phyloP scores from a whole-genome alignment of 2,113 vertebrate species.

The Periophthalmodon schlosseri region DNA sequence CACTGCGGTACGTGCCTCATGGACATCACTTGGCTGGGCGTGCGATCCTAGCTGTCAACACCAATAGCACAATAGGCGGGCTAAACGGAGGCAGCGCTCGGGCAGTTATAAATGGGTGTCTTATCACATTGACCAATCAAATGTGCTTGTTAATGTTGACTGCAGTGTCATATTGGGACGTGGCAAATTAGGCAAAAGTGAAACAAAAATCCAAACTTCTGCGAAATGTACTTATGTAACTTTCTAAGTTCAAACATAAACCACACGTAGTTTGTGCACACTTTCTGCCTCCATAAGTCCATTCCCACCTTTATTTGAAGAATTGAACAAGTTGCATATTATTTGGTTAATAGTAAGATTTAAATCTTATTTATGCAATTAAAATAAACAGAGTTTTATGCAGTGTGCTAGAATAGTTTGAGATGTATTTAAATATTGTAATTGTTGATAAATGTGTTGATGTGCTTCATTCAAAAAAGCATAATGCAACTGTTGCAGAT shows the following conservation, averaged over 20 bases:
- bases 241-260: background rate
- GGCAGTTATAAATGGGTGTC: conserved; percentile 11
- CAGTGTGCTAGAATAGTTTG: too few species aligned
- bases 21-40: conserved; percentile 12
- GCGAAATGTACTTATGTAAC: conserved; percentile 23
- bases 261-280: background rate
- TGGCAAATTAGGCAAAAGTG: conserved; percentile 17
- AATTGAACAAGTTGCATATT: too few species aligned
- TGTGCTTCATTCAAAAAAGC: too few species aligned
- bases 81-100: conserved; percentile 5
- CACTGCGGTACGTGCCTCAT: conserved; percentile 31
- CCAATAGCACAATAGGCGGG: conserved; percentile 2
- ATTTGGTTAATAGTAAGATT: too few species aligned
- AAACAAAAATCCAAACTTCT: conserved; percentile 9
- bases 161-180: conserved; percentile 17
- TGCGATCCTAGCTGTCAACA: conserved; percentile 31
- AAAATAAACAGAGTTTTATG: too few species aligned
- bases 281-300: background rate
- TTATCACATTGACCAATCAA: conserved; percentile 51
- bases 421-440: too few species aligned
- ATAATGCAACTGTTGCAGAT: too few species aligned
- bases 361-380: background rate
- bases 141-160: conserved; percentile 12
- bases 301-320: too few species aligned
- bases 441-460: too few species aligned